These are phyloP conservation scores for Pachydiplax longipennis DNA, from an alignment of 2,888 invertebrate species.

Conservation along the genomic window DNA sequence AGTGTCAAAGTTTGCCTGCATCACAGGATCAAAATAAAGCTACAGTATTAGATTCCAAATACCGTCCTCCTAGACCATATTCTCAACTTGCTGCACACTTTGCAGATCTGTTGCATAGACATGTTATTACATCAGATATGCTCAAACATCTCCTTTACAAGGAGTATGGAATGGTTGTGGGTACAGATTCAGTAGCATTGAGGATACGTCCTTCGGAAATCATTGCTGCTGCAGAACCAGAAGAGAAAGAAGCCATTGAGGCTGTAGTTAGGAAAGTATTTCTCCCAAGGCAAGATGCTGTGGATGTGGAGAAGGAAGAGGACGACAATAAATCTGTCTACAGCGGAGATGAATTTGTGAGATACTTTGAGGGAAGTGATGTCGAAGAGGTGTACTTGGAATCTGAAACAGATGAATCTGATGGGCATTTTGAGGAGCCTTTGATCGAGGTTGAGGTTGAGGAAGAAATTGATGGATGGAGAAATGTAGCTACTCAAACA, in stretches of 20 bases:
- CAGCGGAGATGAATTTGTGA: conserved; percentile 35
- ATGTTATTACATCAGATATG: conserved; percentile 73
- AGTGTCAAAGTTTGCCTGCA: too few relatives aligned
- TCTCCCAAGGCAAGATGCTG: conserved; percentile 55
- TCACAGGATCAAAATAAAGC: too few relatives aligned
- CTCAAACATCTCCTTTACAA: conserved; percentile 76
- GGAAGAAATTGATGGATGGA: conserved; percentile 12
- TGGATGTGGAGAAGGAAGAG: conserved; percentile 51
- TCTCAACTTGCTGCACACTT: conserved; percentile 77
- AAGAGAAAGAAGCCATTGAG: conserved; percentile 52
- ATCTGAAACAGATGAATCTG: conserved; percentile 62
- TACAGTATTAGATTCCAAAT: conserved; percentile 64
- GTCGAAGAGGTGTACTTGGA: conserved; percentile 48
- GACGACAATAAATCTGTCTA: conserved; percentile 48
- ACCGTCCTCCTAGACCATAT: conserved; percentile 57
- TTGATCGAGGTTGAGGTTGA: conserved; percentile 13
- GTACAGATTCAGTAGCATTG: conserved; percentile 63
- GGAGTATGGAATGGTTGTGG: conserved; percentile 55
- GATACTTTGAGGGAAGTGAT: conserved; percentile 28
- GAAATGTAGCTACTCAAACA: conserved; percentile 5
- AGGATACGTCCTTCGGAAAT: conserved; percentile 59
- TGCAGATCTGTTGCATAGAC: conserved; percentile 75
- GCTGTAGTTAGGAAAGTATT: conserved; percentile 61
- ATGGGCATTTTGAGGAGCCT: conserved; percentile 60
- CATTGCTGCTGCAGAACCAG: background rate